Conservation (phyloP, 2,797 vertebrate genomes). For the Linurgus olivaceus region DNA sequence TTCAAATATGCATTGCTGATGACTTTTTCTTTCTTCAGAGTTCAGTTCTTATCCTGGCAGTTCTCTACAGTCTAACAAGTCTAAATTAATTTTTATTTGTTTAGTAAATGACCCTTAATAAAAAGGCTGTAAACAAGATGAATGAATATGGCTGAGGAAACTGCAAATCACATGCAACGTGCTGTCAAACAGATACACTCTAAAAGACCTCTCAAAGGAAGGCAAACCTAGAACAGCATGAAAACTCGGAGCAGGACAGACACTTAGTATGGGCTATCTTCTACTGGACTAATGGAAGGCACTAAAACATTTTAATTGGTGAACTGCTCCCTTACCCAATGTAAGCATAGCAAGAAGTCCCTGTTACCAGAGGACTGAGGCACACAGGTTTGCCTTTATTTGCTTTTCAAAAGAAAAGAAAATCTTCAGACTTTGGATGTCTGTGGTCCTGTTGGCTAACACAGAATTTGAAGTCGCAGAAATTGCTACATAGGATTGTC, state of each 20-base stretch:
- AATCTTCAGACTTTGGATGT: background rate
- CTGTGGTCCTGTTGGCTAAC: background rate
- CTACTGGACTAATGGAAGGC: background rate
- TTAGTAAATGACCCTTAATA: background rate
- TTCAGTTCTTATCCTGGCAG: background rate
- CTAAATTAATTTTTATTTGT: slow-evolving; percentile 3
- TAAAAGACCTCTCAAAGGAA: background rate
- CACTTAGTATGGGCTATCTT: background rate
- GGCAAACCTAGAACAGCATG: background rate
- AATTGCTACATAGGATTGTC: background rate
- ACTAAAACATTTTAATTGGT: background rate
- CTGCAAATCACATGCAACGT: background rate
- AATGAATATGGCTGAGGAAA: background rate
- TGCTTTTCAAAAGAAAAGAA: background rate
- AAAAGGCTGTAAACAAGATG: background rate
- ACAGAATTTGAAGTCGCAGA: background rate
- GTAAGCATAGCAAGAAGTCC: background rate
- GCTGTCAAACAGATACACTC: rapidly evolving
- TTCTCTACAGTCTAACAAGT: background rate
- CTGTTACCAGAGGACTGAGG: background rate
- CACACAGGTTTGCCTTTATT: background rate
- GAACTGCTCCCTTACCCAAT: background rate
- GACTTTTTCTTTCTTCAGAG: background rate
- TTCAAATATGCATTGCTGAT: background rate
- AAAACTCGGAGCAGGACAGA: background rate